A percentile compares a stretch with the other conserved stretches of the same genome.
Evolutionary conservation across 2,113 vertebrate genomes (phyloP).

Genomic region (Callipepla squamata): DNA sequence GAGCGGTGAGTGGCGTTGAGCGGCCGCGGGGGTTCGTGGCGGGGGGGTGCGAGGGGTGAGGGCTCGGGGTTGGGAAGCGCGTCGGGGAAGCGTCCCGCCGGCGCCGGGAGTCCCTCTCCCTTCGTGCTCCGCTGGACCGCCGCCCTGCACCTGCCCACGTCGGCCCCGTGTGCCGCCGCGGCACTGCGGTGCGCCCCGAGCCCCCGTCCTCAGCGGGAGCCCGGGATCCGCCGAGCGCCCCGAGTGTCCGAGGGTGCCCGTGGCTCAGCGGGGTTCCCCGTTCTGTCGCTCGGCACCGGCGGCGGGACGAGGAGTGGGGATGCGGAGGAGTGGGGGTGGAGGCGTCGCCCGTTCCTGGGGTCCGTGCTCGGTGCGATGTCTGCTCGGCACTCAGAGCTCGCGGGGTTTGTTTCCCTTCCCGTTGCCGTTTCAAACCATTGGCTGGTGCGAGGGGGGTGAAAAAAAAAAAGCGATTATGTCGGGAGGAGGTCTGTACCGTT

Average conservation of each 20-base stretch:
- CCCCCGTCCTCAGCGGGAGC: no score
- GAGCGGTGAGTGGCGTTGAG: background rate
- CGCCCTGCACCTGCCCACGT: no score
- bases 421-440: background rate
- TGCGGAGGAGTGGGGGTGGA: background rate
- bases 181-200: no score
- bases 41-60: rapidly evolving
- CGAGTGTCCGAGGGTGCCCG: background rate
- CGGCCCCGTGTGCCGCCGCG: no score
- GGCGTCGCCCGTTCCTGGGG: background rate
- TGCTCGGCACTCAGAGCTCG: background rate
- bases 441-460: background rate
- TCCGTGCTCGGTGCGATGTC: background rate
- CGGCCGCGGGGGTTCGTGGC: no score
- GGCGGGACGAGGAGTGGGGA: background rate
- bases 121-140: no score
- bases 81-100: no score
- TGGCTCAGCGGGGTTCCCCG: background rate
- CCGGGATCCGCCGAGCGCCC: no score
- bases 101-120: no score
- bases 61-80: background rate
- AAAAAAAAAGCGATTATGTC: background rate
- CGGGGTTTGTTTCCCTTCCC: background rate
- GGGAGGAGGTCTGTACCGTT: constrained; percentile 32
- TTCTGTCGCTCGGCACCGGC: background rate